Conservation (phyloP, 1,140 invertebrate species). For the Pteromalus puparum region DNA sequence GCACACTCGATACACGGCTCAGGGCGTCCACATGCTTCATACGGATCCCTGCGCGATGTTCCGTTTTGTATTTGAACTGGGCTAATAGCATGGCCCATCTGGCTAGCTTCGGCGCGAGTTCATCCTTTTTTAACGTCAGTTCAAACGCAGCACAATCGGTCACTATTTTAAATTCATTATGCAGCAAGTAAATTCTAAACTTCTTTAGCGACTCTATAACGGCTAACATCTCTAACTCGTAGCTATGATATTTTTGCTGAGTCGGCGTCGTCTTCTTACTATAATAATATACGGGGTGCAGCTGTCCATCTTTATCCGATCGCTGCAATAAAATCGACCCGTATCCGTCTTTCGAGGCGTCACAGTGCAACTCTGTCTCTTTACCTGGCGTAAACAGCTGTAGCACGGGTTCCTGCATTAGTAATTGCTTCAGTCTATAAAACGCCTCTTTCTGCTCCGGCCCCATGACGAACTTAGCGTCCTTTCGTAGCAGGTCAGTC, state of each 20-base stretch:
- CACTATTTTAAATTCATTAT: conserved; percentile 63
- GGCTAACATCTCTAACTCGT: conserved; percentile 53
- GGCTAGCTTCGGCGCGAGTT: not conserved
- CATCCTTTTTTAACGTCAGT: not conserved
- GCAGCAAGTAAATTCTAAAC: conserved; percentile 64
- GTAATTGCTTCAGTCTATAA: conserved; percentile 17
- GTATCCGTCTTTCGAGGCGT: conserved; percentile 60
- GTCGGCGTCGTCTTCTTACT: conserved; percentile 43
- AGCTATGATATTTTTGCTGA: conserved; percentile 48
- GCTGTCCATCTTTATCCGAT: conserved; percentile 23
- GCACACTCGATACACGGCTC: not conserved
- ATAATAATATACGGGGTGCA: conserved; percentile 51
- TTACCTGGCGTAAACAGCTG: conserved; percentile 3
- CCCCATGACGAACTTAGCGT: conserved; percentile 12
- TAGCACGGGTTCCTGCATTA: conserved; percentile 17
- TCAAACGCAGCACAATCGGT: conserved; percentile 67
- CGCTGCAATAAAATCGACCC: conserved; percentile 64
- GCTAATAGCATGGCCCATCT: conserved; percentile 2
- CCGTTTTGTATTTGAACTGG: not conserved
- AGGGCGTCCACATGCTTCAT: conserved; percentile 22
- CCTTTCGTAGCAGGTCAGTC: conserved; percentile 19
- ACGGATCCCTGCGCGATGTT: not conserved
- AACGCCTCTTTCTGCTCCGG: conserved; percentile 8
- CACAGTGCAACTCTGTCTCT: conserved; percentile 57
- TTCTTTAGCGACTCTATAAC: conserved; percentile 48